phyloP scores from a whole-genome alignment of 2,888 invertebrate species.

The Trachelus tabidus region DNA sequence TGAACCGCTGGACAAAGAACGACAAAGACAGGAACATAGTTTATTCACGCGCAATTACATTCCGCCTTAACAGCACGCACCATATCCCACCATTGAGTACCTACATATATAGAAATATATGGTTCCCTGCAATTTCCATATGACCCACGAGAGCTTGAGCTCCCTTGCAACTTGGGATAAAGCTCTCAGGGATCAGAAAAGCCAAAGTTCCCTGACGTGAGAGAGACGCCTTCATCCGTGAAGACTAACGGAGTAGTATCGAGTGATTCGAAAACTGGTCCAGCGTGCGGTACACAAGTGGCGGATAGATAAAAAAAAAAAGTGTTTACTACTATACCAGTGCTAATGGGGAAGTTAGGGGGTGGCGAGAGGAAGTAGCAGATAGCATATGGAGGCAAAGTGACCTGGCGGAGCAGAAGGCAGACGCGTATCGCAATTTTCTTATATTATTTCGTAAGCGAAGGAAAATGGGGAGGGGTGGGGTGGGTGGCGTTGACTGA shows the following conservation, averaged over 20 bases:
- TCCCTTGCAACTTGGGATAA: neutral
- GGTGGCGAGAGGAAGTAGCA: neutral
- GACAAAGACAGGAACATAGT: slow-evolving; percentile 29
- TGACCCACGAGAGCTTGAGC: neutral
- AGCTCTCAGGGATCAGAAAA: neutral
- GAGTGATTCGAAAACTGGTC: neutral
- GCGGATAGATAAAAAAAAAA: neutral
- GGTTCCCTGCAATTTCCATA: neutral
- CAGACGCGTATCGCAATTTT: neutral
- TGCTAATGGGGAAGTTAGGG: neutral
- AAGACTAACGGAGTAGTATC: neutral
- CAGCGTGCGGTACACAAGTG: neutral
- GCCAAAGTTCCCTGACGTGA: neutral
- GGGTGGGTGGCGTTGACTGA: slow-evolving; percentile 35
- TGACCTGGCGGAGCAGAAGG: neutral
- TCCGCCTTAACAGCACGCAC: slow-evolving; percentile 29
- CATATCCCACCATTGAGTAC: neutral
- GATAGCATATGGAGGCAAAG: neutral
- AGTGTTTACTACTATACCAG: neutral
- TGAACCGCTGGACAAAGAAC: slow-evolving; percentile 19
- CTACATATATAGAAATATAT: neutral
- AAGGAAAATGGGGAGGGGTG: neutral
- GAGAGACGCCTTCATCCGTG: too few species aligned
- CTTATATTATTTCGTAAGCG: slow-evolving; percentile 25
- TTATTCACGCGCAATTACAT: slow-evolving; percentile 45